These are phyloP conservation scores for Zosterops lateralis DNA, from an alignment of 2,113 vertebrate species.

Conservation along the genomic window DNA sequence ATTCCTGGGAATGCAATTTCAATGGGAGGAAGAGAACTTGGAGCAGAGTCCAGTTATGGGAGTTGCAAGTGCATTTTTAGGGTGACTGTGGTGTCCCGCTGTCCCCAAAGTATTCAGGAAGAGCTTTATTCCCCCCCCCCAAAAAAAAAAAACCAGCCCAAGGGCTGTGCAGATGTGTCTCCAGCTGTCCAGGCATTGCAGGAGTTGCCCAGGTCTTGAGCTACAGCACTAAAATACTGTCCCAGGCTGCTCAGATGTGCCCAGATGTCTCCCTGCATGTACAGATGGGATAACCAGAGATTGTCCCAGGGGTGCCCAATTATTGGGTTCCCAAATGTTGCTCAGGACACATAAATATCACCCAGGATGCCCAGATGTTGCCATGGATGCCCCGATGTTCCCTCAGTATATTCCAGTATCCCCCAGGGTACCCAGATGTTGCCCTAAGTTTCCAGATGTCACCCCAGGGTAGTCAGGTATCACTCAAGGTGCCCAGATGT, in stretches of 20 bases:
- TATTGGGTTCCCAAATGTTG: background rate
- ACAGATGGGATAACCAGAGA: background rate
- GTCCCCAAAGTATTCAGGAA: background rate
- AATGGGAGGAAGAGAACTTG: background rate
- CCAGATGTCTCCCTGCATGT: background rate
- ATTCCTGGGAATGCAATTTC: background rate
- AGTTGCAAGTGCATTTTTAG: background rate
- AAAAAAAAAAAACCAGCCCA: background rate
- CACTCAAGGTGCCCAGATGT: background rate
- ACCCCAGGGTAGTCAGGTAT: background rate
- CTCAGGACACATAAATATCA: too few relatives aligned
- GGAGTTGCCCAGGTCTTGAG: too few relatives aligned
- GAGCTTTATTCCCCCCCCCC: background rate
- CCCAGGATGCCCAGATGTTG: background rate
- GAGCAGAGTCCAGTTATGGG: rapidly evolving
- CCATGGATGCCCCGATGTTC: too few relatives aligned
- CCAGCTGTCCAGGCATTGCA: background rate
- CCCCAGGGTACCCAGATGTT: background rate
- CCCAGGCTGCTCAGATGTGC: too few relatives aligned
- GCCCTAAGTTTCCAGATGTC: background rate
- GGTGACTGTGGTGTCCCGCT: background rate
- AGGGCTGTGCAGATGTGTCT: background rate
- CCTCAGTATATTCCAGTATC: background rate
- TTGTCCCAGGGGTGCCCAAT: background rate
- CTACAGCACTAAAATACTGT: too few relatives aligned